Base-by-base conservation (phyloP, 2,113 vertebrate species). In the Pungitius pungitius region DNA sequence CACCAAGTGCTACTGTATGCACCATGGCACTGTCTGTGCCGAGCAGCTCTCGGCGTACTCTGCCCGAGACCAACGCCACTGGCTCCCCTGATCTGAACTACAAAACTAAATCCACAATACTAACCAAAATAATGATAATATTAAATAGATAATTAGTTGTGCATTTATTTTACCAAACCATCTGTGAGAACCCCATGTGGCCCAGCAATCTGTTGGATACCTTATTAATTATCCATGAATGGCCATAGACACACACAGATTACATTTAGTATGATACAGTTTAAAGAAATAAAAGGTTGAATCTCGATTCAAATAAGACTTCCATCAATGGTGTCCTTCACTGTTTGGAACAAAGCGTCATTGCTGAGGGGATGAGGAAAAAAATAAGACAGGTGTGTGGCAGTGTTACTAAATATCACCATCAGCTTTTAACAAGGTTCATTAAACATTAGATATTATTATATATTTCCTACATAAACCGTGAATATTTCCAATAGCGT, bases 1-100 rank as follows among this genome's bases (percentile, higher is more conserved):
- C 90, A 94, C 94, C 85, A 78, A 87, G 87, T 89, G 87, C 91
- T 88, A 91, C 90, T 90, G 82, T 91, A 90, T 90, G 88, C 73
- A 77, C 86, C 83, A 72, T 77, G 77, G 83, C 88, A 89, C 81
- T 62, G 85, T 87, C 64, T 84, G 83, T 79, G 79, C 76, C 75
- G 82, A 86, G 57, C 10, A 64, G 78, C 69, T 88, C 69, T 69
- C 84, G 83, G 81, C 67, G 40, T 72, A 78, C 71, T 81, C 64
- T 55, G 66, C 59, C 62, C 54, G 72, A 64, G 55, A 85, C 18
- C 26, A 54, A 43, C 55, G 73, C 54, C 69, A 71, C 75, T 58
- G 77, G 42, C 62, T 52, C 80, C 67, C 65, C 56, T 56, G 27
- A 65, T 11, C 37, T 49, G 24, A 37, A 45, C 56, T 45, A 47